Conservation (phyloP, 2,113 vertebrate species). For the Chionodraco myersi region DNA sequence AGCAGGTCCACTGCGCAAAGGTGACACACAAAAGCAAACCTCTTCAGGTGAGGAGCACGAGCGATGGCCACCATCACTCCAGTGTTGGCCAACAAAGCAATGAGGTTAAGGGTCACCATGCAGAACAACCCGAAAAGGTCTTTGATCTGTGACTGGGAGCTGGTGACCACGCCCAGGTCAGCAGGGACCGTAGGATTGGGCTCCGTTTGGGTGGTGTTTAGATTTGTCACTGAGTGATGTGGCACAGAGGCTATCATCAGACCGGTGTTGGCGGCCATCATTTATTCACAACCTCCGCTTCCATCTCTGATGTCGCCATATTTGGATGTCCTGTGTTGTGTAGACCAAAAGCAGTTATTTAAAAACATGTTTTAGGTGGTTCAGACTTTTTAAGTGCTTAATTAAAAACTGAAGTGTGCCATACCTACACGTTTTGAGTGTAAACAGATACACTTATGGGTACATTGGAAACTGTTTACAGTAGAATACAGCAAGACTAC, state of each 20-base stretch:
- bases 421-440: background rate
- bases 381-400: too few species aligned
- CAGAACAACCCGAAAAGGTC: slow-evolving; percentile 87
- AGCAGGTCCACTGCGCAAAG: slow-evolving; percentile 92
- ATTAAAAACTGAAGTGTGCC: background rate
- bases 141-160: slow-evolving; percentile 83
- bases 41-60: slow-evolving; percentile 88
- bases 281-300: slow-evolving; percentile 64
- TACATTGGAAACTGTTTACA: slow-evolving; percentile 7
- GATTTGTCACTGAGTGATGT: slow-evolving; percentile 65
- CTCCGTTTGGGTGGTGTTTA: slow-evolving; percentile 71
- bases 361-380: background rate
- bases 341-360: slow-evolving; percentile 12
- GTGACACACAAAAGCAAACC: slow-evolving; percentile 92
- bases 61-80: slow-evolving; percentile 90
- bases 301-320: slow-evolving; percentile 40
- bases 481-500: background rate
- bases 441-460: slow-evolving; percentile 16
- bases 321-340: slow-evolving; percentile 41
- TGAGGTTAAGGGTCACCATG: slow-evolving; percentile 89
- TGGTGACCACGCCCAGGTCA: slow-evolving; percentile 73
- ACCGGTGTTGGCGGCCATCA: slow-evolving; percentile 66
- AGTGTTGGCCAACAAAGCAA: slow-evolving; percentile 89
- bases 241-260: slow-evolving; percentile 66
- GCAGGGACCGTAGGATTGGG: slow-evolving; percentile 79